Evolutionary conservation across 2,888 invertebrate genomes (phyloP), one percentile per base, ranked within the genome.

Genomic region (Steromphala cineraria): DNA sequence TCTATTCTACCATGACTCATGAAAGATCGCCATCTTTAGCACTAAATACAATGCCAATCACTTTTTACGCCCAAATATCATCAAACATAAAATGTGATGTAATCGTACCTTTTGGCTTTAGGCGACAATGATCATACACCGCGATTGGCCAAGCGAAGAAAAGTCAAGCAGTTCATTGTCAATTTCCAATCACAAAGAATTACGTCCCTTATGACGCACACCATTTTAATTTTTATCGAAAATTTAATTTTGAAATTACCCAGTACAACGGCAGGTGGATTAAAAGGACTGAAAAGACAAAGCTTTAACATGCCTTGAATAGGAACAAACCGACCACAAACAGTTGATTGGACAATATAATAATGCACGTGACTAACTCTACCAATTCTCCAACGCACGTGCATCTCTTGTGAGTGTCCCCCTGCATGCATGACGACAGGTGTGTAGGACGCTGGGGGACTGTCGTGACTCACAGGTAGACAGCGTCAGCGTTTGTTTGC

Each of bases 231-330:
- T 62, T 62, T 15, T 62, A 62, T 62, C 62, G 62, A 62, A 62
- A 62, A 62, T 28, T 62, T 62, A 62, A 62, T 62, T 62, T 62
- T 31, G 62, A 62, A 62, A 62, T 62, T 62, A 62, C 62, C 62
- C 24, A 24, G 24, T 13, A 62, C 28, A n/a, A 62, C 13, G 28
- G 62, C 62, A 62, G 62, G 62, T 62, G 62, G 62, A 62, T 62
- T 62, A 24, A 28, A 28, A 62, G 62, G 15, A 28, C 24, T 62
- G 62, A 62, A 62, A 62, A 62, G 62, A 62, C 62, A 62, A 62
- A 62, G 62, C 28, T 62, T 62, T 13, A 28, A 28, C 28, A 28
- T 24, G 62, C 62, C 62, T 62, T 62, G 62, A 62, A 24, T 31
- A 24, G 21, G 24, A 24, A 62, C 62, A 24, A 62, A n/a, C 15